Base-by-base conservation (phyloP, 1,140 invertebrate genomes). In the Trichomalopsis sarcophagae region DNA sequence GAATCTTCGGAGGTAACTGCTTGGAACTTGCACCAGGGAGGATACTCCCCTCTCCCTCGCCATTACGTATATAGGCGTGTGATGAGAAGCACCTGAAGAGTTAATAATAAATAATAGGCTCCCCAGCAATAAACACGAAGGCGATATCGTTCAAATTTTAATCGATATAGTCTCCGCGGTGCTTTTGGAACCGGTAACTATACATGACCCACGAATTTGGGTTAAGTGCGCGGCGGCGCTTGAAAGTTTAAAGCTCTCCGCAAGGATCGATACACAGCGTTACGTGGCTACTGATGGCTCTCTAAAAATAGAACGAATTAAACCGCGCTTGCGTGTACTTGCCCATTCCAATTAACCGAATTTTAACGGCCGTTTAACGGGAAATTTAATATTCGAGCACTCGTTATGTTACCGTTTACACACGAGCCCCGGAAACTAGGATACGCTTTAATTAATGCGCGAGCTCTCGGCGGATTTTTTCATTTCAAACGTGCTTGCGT, bases 1-100 rank as follows among this genome's bases (percentile, higher is more conserved):
- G 75, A 87, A 86, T 87, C 76, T 36, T 80, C 10, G 14, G 27
- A 81, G 68, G 68, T 78, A 84, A 84, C 80, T 14, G 80, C 55
- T 73, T 81, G 80, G 80, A 81, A 81, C 33, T 76, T n/a, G 21
- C 40, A 23, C 40, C 47, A 27, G 27, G 17, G 23, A 13, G 55
- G 77, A 71, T 30, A 71, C 68, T 33, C 68, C 68, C 55, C 21
- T 62, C 17, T 55, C 4, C 11, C 50, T 55, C 17, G 5, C n/a
- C 27, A 27, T 27, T 27, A 1, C n/a, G n/a, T n/a, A n/a, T 69
- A 69, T 7, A 27, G 27, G 1, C 68, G 62, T 23, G 27, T 71
- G 27, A 23, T 71, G 68, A 21, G 23, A 71, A 71, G 68, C 27
- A 30, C 68, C 68, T 71, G 27, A 71, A 71, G 27, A 71, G 23